Percentiles rank a stretch among this genome's conserved stretches.
Conservation (phyloP, 2,888 invertebrate genomes). For the Agriotes lineatus region DNA sequence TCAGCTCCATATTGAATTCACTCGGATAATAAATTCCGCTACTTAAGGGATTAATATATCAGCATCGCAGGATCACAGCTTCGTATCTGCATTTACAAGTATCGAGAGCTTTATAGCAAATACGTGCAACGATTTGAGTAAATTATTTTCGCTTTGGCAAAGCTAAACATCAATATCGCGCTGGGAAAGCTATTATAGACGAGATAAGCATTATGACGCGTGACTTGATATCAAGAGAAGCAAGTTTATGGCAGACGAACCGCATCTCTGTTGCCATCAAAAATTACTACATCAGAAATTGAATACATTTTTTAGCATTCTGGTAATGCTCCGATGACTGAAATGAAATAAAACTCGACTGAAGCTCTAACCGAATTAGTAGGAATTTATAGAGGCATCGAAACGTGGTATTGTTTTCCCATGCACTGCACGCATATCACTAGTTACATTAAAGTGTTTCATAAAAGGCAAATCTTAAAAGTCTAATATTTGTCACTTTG, state of each 20-base stretch:
- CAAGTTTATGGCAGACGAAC: constrained; percentile 34
- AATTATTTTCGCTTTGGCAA: constrained; percentile 33
- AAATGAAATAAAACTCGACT: not conserved
- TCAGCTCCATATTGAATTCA: constrained; percentile 16
- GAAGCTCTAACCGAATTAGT: not conserved
- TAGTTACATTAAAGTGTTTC: too few species aligned
- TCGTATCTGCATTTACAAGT: constrained; percentile 22
- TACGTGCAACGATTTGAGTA: constrained; percentile 22
- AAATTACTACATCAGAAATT: constrained; percentile 26
- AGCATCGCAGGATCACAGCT: constrained; percentile 18
- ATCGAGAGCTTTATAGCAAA: constrained; percentile 22
- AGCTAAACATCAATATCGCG: constrained; percentile 41
- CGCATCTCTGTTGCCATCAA: constrained; percentile 17
- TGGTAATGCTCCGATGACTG: not conserved
- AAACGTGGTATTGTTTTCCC: too few species aligned
- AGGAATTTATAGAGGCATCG: not conserved
- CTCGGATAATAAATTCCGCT: constrained; percentile 9
- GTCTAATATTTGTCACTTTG: too few species aligned
- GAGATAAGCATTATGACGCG: constrained; percentile 44
- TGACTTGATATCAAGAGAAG: constrained; percentile 40
- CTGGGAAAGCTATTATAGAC: constrained; percentile 38
- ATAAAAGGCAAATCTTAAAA: too few species aligned
- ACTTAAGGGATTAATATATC: constrained; percentile 15
- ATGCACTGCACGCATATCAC: too few species aligned
- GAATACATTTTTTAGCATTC: constrained; percentile 18